Evolutionary conservation across 2,113 vertebrate genomes (phyloP).

Genomic region (Sterrhoptilus dennistouni): DNA sequence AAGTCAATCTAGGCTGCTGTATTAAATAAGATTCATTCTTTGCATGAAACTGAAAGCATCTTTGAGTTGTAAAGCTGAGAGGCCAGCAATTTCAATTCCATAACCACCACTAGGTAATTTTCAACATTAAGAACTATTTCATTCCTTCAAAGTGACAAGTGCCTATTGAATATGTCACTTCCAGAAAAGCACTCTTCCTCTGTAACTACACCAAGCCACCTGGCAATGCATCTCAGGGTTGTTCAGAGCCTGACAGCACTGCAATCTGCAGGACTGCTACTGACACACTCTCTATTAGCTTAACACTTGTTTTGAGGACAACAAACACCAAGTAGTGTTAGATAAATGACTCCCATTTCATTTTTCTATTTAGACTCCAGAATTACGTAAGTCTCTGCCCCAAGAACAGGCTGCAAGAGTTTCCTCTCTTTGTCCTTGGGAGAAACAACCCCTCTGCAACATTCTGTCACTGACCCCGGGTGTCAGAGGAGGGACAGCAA

Average conservation of each 20-base stretch:
- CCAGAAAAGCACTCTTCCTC: background rate
- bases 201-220: background rate
- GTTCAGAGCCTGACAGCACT: background rate
- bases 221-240: background rate
- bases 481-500: background rate
- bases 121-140: background rate
- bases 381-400: background rate
- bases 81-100: background rate
- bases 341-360: background rate
- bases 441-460: background rate
- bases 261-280: background rate
- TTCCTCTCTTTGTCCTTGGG: slow-evolving; percentile 31
- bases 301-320: background rate
- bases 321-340: background rate
- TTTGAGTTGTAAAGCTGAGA: background rate
- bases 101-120: background rate
- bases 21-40: background rate
- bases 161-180: background rate
- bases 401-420: background rate
- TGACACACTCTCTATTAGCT: background rate
- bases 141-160: background rate
- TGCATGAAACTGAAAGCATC: background rate
- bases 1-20: background rate
- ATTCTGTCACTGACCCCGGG: background rate
- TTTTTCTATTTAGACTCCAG: background rate